Base-by-base conservation (phyloP, 2,113 vertebrate species). In the Puma concolor region DNA sequence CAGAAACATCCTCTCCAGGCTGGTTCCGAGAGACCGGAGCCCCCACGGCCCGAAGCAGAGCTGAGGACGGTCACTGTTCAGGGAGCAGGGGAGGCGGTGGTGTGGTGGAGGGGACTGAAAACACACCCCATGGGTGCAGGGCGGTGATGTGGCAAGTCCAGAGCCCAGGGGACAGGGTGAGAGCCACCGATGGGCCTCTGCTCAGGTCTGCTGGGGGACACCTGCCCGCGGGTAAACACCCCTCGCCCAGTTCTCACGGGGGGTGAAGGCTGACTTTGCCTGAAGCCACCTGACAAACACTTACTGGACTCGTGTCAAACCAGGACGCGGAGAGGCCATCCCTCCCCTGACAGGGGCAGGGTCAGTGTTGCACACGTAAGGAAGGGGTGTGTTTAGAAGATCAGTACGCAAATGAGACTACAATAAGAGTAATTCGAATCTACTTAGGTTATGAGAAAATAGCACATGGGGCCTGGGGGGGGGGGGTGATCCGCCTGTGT, bases 301-400 rank as follows among this genome's bases (percentile, higher is more conserved):
- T 31, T 44, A 7, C 0, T 3, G 14, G 50, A 12, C 14, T n/a
- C 5, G 1, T 0, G 0, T 25, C 38, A 19, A 16, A 3, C 44
- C 41, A 66, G 54, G 44, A 52, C 31, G 5, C 8, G 6, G 27
- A 52, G 41, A 31, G 33, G 2, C 29, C 38, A 1, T 27, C 10
- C 48, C 38, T 5, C n/a, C 48, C n/a, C 52, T 21, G 36, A 29
- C 57, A 16, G 76, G 63, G 8, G 0, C 8, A 44, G 33, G 36
- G 52, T 48, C 29, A 25, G 25, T 7, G 2, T 23, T 13, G 66
- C 31, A 12, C 1, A 57, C 2, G 10, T 36, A 27, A 91, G 77
- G 33, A 31, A 15, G 57, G 16, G 12, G 41, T 54, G 5, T 71
- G 33, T 77, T 89, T 72, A 44, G 7, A 80, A 90, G 36, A 25